Evolutionary conservation across 2,113 vertebrate genomes (phyloP).

Genomic region (Tragelaphus imberbis): DNA sequence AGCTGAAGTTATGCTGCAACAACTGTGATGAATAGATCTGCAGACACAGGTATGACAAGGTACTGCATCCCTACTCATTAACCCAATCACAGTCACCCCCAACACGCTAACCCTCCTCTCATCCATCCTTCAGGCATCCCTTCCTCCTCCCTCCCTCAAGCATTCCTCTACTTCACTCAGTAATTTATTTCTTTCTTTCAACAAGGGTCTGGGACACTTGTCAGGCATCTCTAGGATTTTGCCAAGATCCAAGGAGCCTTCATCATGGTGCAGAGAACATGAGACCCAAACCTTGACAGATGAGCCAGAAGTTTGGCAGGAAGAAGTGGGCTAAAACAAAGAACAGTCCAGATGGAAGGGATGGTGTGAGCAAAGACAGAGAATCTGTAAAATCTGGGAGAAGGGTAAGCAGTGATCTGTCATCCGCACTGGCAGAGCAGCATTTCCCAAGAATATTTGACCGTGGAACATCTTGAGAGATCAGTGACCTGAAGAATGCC

Average conservation of each 20-base stretch:
- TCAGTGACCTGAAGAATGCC: too few species aligned
- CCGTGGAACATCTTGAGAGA: not conserved
- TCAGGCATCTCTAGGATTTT: not conserved
- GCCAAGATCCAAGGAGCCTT: slow-evolving; percentile 11
- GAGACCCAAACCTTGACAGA: not conserved
- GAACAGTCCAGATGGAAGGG: not conserved
- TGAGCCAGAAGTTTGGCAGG: not conserved
- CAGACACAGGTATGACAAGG: not conserved
- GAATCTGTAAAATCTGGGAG: not conserved
- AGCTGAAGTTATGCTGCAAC: not conserved
- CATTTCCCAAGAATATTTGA: not conserved
- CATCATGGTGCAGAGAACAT: not conserved
- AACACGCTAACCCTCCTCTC: not conserved
- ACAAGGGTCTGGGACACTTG: not conserved
- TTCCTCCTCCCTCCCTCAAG: not conserved
- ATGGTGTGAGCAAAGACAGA: not conserved
- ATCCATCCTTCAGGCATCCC: too few species aligned
- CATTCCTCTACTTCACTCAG: not conserved
- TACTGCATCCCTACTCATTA: not conserved
- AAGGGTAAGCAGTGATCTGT: not conserved
- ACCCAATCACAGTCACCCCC: not conserved
- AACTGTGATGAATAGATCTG: not conserved
- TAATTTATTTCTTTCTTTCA: not conserved
- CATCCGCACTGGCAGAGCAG: not conserved
- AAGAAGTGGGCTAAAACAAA: not conserved